These are phyloP conservation scores for Mayetiola destructor DNA, from an alignment of 2,888 invertebrate genomes.

Conservation along the genomic window DNA sequence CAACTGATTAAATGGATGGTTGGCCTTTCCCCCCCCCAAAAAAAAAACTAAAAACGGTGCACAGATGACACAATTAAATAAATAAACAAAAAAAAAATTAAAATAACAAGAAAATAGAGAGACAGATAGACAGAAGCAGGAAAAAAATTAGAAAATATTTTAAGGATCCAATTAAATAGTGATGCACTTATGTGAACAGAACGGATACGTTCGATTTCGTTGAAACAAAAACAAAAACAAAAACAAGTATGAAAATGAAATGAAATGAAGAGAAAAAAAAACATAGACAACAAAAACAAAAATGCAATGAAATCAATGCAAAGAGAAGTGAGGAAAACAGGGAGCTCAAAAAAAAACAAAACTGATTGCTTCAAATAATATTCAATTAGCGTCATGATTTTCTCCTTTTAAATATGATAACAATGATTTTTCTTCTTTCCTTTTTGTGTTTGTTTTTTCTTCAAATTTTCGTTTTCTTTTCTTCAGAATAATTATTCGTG, in stretches of 20 bases:
- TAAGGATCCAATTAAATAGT: neutral
- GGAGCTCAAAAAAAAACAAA: too few relatives aligned
- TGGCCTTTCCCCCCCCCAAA: too few relatives aligned
- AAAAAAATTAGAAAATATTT: neutral
- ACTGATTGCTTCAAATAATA: too few relatives aligned
- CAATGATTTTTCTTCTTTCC: neutral
- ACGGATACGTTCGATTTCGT: too few relatives aligned
- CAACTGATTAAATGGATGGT: slow-evolving; percentile 14
- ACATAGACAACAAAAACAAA: neutral
- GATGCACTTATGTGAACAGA: too few relatives aligned
- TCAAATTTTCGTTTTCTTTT: neutral
- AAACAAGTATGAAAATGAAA: neutral
- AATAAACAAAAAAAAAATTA: too few relatives aligned
- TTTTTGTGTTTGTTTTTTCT: neutral
- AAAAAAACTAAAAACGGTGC: too few relatives aligned
- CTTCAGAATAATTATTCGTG: neutral
- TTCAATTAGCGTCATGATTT: slow-evolving; percentile 10
- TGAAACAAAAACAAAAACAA: too few relatives aligned
- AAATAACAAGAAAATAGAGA: neutral
- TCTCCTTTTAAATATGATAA: neutral
- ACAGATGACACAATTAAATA: too few relatives aligned
- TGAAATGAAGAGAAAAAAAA: neutral
- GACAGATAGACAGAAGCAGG: neutral
- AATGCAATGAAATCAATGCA: too few relatives aligned
- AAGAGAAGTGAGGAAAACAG: too few relatives aligned